These are phyloP conservation scores for Nowickia ferox DNA, from an alignment of 2,888 invertebrate species.

Conservation along the genomic window DNA sequence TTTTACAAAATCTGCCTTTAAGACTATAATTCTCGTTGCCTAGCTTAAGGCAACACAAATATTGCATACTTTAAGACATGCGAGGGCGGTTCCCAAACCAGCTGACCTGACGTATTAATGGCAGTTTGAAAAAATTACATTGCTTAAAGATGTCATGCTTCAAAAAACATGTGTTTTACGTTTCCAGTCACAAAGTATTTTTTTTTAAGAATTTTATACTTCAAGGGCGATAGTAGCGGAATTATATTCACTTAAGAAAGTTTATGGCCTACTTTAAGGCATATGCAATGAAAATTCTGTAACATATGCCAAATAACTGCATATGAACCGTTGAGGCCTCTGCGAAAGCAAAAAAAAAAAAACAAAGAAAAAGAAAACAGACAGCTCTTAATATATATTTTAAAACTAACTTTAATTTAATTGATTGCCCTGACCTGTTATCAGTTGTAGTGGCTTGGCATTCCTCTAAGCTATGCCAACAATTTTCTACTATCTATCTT, in stretches of 20 bases:
- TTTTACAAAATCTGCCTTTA: too few species aligned
- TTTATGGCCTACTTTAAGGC: not conserved
- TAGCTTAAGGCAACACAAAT: not conserved
- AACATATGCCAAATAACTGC: not conserved
- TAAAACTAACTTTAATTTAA: not conserved
- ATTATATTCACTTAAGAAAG: too few species aligned
- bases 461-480: not conserved
- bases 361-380: not conserved
- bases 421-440: not conserved
- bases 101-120: too few species aligned
- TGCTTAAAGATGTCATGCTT: too few species aligned
- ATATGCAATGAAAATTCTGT: not conserved
- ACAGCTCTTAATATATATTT: not conserved
- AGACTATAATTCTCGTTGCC: too few species aligned
- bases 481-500: constrained; percentile 7
- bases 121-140: too few species aligned
- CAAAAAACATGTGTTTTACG: too few species aligned
- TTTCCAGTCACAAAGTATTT: too few species aligned
- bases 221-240: too few species aligned
- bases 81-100: not conserved
- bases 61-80: not conserved
- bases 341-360: not conserved
- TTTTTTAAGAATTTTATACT: too few species aligned
- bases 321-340: not conserved
- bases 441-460: not conserved